phyloP scores from a whole-genome alignment of 2,113 vertebrate genomes.

The Esox niger region DNA sequence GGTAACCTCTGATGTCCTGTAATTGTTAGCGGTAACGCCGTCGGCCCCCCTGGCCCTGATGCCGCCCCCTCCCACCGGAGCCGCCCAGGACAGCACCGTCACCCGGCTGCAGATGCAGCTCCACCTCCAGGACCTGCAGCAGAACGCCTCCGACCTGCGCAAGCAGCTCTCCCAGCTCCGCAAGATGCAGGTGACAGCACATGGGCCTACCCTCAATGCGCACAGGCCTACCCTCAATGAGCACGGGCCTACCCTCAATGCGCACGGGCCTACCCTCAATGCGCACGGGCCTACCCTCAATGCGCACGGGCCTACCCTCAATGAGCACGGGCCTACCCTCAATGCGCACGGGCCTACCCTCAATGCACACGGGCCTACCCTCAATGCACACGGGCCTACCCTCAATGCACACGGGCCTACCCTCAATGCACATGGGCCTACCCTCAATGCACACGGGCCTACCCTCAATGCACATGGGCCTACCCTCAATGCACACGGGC shows the following conservation, averaged over 20 bases:
- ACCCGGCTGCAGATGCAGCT: conserved; percentile 92
- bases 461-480: too few relatives aligned
- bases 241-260: not conserved
- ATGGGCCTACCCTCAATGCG: not conserved
- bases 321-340: not conserved
- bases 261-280: not conserved
- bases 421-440: not conserved
- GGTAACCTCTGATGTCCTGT: conserved; percentile 54
- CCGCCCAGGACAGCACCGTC: conserved; percentile 77
- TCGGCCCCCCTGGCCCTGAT: conserved; percentile 78
- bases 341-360: not conserved
- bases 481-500: too few relatives aligned
- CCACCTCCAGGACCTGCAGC: conserved; percentile 91
- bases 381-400: not conserved
- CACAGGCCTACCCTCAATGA: not conserved
- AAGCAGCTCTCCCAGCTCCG: conserved; percentile 89
- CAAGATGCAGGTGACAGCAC: conserved; percentile 84
- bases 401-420: not conserved
- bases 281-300: not conserved
- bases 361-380: not conserved
- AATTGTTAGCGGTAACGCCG: conserved; percentile 74
- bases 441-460: too few relatives aligned
- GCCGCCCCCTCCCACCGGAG: conserved; percentile 77
- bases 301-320: not conserved
- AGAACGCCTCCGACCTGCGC: conserved; percentile 89